Conservation (phyloP, 2,113 vertebrate species). For the Crotalus viridis region DNA sequence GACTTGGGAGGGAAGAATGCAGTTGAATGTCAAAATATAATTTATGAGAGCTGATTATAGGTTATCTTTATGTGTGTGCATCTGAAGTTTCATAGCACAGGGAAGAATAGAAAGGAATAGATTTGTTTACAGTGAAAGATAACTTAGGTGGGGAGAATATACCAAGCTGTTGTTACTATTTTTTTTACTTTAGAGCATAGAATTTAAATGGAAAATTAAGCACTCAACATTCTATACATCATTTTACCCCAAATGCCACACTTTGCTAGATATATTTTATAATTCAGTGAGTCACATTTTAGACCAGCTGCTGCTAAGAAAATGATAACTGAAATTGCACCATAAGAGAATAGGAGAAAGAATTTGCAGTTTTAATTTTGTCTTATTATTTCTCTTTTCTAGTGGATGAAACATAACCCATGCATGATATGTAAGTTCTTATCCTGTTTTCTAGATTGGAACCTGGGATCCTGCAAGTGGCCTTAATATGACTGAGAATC, state of each 20-base stretch:
- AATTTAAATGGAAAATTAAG: conserved; percentile 63
- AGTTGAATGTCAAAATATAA: background rate
- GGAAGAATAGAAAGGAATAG: conserved; percentile 23
- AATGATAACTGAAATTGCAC: conserved; percentile 35
- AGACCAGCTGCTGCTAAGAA: conserved; percentile 44
- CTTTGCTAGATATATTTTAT: conserved; percentile 43
- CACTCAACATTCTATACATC: conserved; percentile 29
- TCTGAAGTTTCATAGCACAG: background rate
- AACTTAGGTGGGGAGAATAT: conserved; percentile 27
- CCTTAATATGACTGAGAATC: conserved; percentile 96
- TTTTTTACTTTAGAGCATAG: conserved; percentile 51
- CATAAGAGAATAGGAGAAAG: conserved; percentile 38
- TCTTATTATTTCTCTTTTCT: conserved; percentile 17
- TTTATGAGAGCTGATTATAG: background rate
- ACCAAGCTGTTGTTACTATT: conserved; percentile 32
- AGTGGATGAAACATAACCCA: conserved; percentile 27
- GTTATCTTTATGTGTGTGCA: background rate
- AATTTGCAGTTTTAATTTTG: conserved; percentile 35
- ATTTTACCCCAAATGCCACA: conserved; percentile 54
- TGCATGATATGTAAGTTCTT: conserved; percentile 46
- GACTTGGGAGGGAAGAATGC: background rate
- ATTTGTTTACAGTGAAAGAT: conserved; percentile 34
- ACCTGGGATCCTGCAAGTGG: conserved; percentile 95
- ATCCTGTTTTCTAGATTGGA: conserved; percentile 84
- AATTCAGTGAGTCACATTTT: conserved; percentile 51